Base-by-base conservation (phyloP, 2,888 invertebrate species). In the Aleiodes leptofemur region DNA sequence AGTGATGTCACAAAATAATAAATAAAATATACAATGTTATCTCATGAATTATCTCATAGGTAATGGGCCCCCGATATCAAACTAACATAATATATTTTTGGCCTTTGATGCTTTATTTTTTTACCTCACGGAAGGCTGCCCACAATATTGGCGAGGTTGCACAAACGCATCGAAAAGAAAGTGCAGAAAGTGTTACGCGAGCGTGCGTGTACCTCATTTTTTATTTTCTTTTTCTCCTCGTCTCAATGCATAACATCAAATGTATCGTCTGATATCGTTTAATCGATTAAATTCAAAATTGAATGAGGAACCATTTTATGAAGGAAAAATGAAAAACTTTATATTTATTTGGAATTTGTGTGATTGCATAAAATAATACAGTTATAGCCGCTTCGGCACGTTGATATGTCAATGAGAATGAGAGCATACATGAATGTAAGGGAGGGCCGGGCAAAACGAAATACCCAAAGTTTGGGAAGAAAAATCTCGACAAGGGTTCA, bases 141-240 rank as follows among this genome's bases (percentile, higher is more conserved):
- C 6, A 13, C 14, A 13, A 1, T 4, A 53, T 14, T 53, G 14
- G 14, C 14, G 14, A 8, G 7, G 74, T 78, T 78, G 76, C 78
- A 77, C 78, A 77, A 78, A 75, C 77, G 72, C 76, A 76, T 77
- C 69, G 75, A 78, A 83, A 83, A 79, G 82, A 83, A 84, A 84
- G 83, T 82, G 74, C 76, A 76, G 81, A 83, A 82, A 82, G 83
- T 80, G 82, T 82, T 80, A 82, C 78, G 80, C 78, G 78, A 74
- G 72, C 71, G 69, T 57, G 72, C 71, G 69, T 57, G 73, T 69
- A 72, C 64, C 53, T 61, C 73, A 75, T 31, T 50, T 6, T 43
- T 38, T 50, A 14, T 66, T 23, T 23, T 48, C 1, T 29, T 57
- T 14, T 14, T 59, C 29, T 56, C 43, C 16, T 16, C 66, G 72